phyloP scores from a whole-genome alignment of 2,888 invertebrate species.

The Mantis religiosa region DNA sequence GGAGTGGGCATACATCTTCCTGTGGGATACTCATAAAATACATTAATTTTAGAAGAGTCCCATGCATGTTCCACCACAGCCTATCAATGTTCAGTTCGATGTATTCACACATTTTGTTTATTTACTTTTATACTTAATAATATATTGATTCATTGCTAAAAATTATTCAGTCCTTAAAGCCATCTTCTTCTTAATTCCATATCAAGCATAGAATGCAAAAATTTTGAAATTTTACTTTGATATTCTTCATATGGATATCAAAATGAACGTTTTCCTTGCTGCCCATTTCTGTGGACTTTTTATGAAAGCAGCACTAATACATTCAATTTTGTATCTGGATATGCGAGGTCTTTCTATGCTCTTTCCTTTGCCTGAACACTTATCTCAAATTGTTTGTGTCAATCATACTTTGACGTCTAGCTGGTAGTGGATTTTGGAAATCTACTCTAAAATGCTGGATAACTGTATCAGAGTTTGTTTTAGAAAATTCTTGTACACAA shows the following conservation, averaged over 20 bases:
- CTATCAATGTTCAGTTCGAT: not conserved
- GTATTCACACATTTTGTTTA: not conserved
- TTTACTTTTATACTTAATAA: not conserved
- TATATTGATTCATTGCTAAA: not conserved
- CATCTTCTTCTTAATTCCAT: not conserved
- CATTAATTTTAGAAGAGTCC: not conserved
- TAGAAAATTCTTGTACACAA: too few species aligned
- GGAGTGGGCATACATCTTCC: not conserved
- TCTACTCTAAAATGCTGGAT: too few species aligned
- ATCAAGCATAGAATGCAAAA: too few species aligned
- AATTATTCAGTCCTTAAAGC: too few species aligned
- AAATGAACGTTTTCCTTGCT: not conserved
- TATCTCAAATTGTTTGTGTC: not conserved
- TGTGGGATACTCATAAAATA: not conserved
- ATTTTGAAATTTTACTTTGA: not conserved
- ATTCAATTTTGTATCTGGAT: not conserved
- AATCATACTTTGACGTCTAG: not conserved
- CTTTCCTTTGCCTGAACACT: not conserved
- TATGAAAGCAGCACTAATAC: not conserved
- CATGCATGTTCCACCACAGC: not conserved
- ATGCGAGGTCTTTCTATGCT: not conserved
- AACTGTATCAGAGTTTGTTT: too few species aligned
- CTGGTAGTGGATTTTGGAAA: not conserved
- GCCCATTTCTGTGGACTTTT: not conserved
- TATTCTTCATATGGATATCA: too few species aligned